Conservation (phyloP, 2,888 invertebrate genomes). For the Asteroscopus sphinx region DNA sequence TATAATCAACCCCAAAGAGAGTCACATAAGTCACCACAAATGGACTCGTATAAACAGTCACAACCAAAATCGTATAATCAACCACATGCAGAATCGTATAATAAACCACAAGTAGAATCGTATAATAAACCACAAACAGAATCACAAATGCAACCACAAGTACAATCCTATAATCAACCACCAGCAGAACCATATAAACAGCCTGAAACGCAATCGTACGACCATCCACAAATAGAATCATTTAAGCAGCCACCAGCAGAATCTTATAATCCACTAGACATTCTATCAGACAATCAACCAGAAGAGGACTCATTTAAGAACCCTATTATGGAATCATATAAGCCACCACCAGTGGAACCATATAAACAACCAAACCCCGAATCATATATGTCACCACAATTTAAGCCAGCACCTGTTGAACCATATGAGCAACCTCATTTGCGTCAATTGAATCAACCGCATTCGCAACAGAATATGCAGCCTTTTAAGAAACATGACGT, state of each 20-base stretch:
- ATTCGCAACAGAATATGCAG: not conserved
- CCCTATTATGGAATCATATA: conserved; percentile 7
- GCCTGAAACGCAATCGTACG: not conserved
- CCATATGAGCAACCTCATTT: not conserved
- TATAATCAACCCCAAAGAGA: conserved; percentile 10
- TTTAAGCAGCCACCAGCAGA: conserved; percentile 3
- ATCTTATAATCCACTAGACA: not conserved
- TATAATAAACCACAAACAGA: conserved; percentile 7
- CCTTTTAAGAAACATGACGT: not conserved
- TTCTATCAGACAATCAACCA: conserved; percentile 10
- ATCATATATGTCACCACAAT: not conserved
- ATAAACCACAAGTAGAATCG: conserved; percentile 2
- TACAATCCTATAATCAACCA: conserved; percentile 9
- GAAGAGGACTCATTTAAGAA: conserved; percentile 1
- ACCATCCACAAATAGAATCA: not conserved
- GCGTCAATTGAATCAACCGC: conserved; percentile 1
- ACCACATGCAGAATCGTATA: conserved; percentile 1
- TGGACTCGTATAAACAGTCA: conserved; percentile 2
- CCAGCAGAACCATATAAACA: conserved; percentile 5
- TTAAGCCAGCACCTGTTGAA: conserved; percentile 1
- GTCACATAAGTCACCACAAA: conserved; percentile 2
- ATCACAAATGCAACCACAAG: conserved; percentile 5
- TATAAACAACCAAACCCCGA: conserved; percentile 3
- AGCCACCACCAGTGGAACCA: not conserved
- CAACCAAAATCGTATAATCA: not conserved